Conservation (phyloP, 2,888 invertebrate genomes). For the Spatulosminthurus flaviceps region DNA sequence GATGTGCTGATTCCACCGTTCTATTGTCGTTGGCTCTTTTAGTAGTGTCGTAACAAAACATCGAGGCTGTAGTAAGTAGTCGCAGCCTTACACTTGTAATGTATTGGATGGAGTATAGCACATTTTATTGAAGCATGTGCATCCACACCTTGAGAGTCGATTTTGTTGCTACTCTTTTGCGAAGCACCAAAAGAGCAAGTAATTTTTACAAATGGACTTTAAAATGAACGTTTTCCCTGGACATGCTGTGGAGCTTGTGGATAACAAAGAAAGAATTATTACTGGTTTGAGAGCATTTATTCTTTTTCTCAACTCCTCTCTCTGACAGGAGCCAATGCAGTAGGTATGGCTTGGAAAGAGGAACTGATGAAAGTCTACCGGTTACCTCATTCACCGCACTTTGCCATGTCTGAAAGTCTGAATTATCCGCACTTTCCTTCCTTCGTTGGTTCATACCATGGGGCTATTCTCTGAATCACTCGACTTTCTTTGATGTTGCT, state of each 20-base stretch:
- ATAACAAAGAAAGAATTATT: conserved; percentile 33
- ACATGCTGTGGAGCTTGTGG: neutral
- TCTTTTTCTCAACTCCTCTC: conserved; percentile 12
- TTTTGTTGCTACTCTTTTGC: neutral
- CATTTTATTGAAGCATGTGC: no score
- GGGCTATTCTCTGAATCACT: neutral
- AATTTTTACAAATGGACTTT: conserved; percentile 42
- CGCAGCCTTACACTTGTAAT: neutral
- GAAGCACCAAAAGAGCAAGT: conserved; percentile 18
- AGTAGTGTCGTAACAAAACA: neutral
- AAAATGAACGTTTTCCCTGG: conserved; percentile 24
- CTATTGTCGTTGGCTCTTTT: no score
- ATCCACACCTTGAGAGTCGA: neutral
- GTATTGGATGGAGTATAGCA: no score
- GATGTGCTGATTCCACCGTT: conserved; percentile 24
- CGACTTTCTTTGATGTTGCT: neutral
- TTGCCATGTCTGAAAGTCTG: neutral
- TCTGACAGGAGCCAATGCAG: neutral
- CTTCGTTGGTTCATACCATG: neutral
- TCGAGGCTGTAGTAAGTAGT: neutral
- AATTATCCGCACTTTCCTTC: neutral
- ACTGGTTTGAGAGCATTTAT: conserved; percentile 35
- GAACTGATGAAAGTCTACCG: conserved; percentile 6
- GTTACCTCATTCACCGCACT: neutral
- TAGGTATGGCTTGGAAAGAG: neutral